phyloP scores from a whole-genome alignment of 2,797 vertebrate species.

The Halcyon smyrnensis region DNA sequence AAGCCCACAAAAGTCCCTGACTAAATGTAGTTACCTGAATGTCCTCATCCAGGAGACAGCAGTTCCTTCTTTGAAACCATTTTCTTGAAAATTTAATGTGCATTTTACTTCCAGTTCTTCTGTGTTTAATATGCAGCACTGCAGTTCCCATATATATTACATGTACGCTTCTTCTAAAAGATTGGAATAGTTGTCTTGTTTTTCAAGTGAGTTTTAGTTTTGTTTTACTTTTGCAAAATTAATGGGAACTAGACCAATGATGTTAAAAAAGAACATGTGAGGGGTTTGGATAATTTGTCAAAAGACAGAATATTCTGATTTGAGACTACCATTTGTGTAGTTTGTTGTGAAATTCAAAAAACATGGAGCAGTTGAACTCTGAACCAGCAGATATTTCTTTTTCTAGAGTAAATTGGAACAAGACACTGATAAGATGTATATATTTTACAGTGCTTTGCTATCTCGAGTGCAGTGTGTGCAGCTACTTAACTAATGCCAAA shows the following conservation, averaged over 20 bases:
- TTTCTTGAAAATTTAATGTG: neutral
- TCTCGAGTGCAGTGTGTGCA: neutral
- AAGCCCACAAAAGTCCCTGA: neutral
- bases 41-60: neutral
- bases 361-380: neutral
- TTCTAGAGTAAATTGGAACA: neutral
- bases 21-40: neutral
- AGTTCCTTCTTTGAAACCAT: neutral
- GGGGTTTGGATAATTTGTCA: neutral
- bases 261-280: neutral
- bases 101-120: neutral
- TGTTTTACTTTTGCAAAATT: constrained; percentile 3
- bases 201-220: neutral
- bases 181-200: neutral
- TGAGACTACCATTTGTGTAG: neutral
- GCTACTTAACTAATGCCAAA: neutral
- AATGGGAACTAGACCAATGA: neutral
- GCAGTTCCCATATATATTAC: neutral
- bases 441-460: neutral
- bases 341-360: neutral
- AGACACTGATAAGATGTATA: neutral
- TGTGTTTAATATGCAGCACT: neutral
- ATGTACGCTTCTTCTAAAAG: neutral
- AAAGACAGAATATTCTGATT: neutral
- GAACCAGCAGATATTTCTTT: neutral